phyloP scores from a whole-genome alignment of 2,113 vertebrate species.

The Octodon degus region DNA sequence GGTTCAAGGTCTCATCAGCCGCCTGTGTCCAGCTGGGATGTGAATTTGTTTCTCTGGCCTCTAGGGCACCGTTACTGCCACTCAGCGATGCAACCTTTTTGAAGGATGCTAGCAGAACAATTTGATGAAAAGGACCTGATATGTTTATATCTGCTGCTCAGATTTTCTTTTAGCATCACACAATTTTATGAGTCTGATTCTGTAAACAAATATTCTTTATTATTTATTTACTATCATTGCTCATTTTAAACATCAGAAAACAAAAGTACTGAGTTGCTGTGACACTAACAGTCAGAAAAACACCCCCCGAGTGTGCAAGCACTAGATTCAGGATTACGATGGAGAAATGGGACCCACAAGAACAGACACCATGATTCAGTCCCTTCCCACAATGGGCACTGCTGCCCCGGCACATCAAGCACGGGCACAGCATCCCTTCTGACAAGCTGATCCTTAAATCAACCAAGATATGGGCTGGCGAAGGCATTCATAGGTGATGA shows the following conservation, averaged over 20 bases:
- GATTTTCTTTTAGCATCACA: background rate
- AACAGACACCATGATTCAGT: background rate
- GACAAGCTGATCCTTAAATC: background rate
- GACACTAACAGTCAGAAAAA: background rate
- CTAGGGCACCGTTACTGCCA: background rate
- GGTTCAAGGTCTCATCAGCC: background rate
- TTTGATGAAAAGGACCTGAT: constrained; percentile 16
- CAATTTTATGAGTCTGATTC: background rate
- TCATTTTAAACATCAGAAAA: constrained; percentile 34
- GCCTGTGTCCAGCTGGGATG: background rate
- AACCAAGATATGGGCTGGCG: background rate
- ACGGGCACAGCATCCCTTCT: background rate
- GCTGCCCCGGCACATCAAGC: background rate
- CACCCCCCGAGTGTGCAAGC: background rate
- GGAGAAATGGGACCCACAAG: background rate
- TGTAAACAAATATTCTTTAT: background rate
- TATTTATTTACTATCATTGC: background rate
- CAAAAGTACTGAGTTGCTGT: background rate
- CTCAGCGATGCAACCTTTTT: background rate
- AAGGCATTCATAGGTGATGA: background rate
- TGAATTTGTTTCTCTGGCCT: constrained; percentile 8
- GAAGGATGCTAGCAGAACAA: background rate
- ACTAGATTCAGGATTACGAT: background rate
- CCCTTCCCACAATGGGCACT: background rate
- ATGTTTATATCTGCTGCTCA: background rate